Percentiles rank a stretch among this genome's conserved stretches.
Conservation (phyloP, 2,888 invertebrate species). For the Cylloceria caligata region DNA sequence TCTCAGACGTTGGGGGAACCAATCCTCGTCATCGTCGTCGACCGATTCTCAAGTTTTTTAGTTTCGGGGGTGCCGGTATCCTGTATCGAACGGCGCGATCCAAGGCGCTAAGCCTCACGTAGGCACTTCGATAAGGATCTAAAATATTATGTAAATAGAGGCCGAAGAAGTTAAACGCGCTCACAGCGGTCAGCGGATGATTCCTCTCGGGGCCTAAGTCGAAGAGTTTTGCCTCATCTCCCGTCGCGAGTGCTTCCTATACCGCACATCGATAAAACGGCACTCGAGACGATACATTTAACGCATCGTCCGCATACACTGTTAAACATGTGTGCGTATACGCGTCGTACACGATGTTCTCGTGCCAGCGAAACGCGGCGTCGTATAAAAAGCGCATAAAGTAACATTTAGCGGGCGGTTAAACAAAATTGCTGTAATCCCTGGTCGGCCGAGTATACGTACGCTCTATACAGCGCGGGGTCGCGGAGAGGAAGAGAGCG, state of each 20-base stretch:
- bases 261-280: constrained; percentile 39
- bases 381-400: constrained; percentile 78
- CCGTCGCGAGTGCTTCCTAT: constrained; percentile 13
- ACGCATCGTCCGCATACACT: constrained; percentile 43
- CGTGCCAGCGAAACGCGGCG: constrained; percentile 69
- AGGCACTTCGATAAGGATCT: constrained; percentile 73
- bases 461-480: constrained; percentile 9
- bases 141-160: constrained; percentile 82
- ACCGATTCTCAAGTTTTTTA: constrained; percentile 39
- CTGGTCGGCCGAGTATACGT: constrained; percentile 65
- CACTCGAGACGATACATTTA: constrained; percentile 52
- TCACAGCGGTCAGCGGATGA: constrained; percentile 53
- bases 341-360: constrained; percentile 45
- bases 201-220: constrained; percentile 24
- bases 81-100: constrained; percentile 57
- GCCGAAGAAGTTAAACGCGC: constrained; percentile 56
- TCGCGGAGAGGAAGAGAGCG: neutral
- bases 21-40: constrained; percentile 17
- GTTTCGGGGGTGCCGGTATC: constrained; percentile 12
- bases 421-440: constrained; percentile 83
- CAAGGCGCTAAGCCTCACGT: constrained; percentile 71
- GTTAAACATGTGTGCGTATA: constrained; percentile 12
- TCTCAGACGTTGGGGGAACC: constrained; percentile 27
- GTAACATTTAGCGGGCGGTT: constrained; percentile 81
- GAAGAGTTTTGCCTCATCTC: constrained; percentile 22